phyloP scores from a whole-genome alignment of 1,140 invertebrate genomes.

The Coelopa frigida region DNA sequence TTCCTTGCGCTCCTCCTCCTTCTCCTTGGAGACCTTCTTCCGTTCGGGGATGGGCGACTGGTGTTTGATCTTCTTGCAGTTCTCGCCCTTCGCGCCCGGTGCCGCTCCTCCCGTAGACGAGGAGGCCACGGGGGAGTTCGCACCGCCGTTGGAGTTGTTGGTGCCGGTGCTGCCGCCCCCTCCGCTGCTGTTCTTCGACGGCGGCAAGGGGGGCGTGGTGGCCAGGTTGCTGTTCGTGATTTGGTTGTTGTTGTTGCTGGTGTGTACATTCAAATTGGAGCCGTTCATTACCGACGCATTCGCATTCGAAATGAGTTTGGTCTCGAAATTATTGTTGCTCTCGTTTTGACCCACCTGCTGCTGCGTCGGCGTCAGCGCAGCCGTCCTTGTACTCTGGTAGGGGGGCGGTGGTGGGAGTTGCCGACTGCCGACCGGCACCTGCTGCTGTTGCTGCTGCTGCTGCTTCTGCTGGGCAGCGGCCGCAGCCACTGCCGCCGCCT shows the following conservation, averaged over 20 bases:
- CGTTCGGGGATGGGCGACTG: slow-evolving; percentile 92
- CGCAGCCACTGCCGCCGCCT: slow-evolving; percentile 47
- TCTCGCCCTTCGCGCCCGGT: slow-evolving; percentile 14
- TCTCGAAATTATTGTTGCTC: slow-evolving; percentile 18
- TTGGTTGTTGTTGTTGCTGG: slow-evolving; percentile 30
- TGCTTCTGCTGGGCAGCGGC: slow-evolving; percentile 20
- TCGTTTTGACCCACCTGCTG: slow-evolving; percentile 35
- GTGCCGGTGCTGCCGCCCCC: slow-evolving; percentile 13
- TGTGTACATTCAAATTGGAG: too few species aligned
- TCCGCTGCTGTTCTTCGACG: slow-evolving; percentile 21
- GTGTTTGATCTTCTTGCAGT: slow-evolving; percentile 66
- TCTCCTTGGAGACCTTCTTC: slow-evolving; percentile 86
- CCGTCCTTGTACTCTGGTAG: slow-evolving; percentile 45
- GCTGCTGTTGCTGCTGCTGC: slow-evolving; percentile 43
- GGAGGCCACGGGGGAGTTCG: slow-evolving; percentile 18
- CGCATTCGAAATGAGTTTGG: slow-evolving; percentile 14
- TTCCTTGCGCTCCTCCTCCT: slow-evolving; percentile 85
- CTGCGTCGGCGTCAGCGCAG: slow-evolving; percentile 27
- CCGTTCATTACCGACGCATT: slow-evolving; percentile 21
- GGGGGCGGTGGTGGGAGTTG: slow-evolving; percentile 65
- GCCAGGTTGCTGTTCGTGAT: slow-evolving; percentile 44
- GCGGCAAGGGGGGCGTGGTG: slow-evolving; percentile 42
- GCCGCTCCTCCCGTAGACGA: slow-evolving; percentile 9
- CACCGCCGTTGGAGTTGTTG: slow-evolving; percentile 30
- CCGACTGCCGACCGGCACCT: slow-evolving; percentile 36